Evolutionary conservation across 2,113 vertebrate genomes (phyloP).

Genomic region (Penelope pileata): DNA sequence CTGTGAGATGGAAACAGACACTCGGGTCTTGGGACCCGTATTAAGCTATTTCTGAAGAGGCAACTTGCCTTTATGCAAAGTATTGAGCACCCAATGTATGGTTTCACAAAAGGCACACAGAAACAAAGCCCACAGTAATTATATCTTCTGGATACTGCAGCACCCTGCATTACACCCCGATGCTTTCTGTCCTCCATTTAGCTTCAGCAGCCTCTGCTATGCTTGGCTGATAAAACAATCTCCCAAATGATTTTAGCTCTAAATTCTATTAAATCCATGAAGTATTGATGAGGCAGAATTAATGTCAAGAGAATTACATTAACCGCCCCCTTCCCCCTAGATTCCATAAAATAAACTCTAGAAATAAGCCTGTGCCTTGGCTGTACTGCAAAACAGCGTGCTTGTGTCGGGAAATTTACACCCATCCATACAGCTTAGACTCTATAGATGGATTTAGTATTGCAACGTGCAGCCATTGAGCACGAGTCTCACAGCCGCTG

Average conservation of each 20-base stretch:
- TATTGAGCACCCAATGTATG: slow-evolving; percentile 25
- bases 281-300: slow-evolving; percentile 51
- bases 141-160: slow-evolving; percentile 23
- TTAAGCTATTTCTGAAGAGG: slow-evolving; percentile 28
- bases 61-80: background rate
- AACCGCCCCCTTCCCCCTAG: background rate
- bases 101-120: slow-evolving; percentile 14
- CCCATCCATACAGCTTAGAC: background rate
- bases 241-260: slow-evolving; percentile 12
- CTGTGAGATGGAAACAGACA: background rate
- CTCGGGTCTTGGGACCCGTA: background rate
- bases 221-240: slow-evolving; percentile 23
- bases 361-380: background rate
- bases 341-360: background rate
- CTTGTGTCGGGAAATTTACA: background rate
- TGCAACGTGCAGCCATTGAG: background rate
- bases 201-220: slow-evolving; percentile 14
- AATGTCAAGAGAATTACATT: background rate
- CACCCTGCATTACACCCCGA: background rate
- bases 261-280: slow-evolving; percentile 44
- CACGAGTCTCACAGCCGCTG: background rate
- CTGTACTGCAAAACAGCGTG: background rate
- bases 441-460: background rate
- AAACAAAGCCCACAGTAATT: slow-evolving; percentile 43
- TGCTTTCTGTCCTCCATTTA: slow-evolving; percentile 18